Base-by-base conservation (phyloP, 2,113 vertebrate genomes). In the Sylvietta virens region DNA sequence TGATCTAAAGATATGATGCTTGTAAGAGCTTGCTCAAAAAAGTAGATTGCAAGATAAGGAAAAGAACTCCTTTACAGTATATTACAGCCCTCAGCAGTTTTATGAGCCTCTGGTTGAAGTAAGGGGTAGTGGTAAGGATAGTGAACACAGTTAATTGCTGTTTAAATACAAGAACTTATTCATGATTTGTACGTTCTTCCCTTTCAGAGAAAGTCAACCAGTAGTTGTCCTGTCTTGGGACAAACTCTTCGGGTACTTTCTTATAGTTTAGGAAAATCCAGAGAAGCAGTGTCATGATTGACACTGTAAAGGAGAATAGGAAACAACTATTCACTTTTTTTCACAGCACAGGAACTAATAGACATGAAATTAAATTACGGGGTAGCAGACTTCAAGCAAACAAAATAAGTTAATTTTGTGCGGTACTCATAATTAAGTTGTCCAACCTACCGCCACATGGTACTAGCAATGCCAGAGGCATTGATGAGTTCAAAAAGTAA, bases 321-420 rank as follows among this genome's bases (percentile, higher is more conserved):
- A 90, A 95, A 66, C 24, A 70, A 42, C 28, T 58, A 5, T 39
- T 76, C 17, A 56, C 28, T 48, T 88, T 86, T 90, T 86, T 48
- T 66, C 27, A 33, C 28, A 50, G 15, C 26, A 45, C 22, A 78
- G 33, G 33, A 86, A 45, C 42, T 61, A 92, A 62, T 14, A 81
- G 45, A 91, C 33, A 45, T 26, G 14, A 83, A 94, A 94, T 89
- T 61, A 70, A 73, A 92, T 92, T 89, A 84, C 24, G 16, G 21
- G 8, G 14, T 86, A 66, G 30, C 10, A 86, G 56, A 33, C 8
- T 91, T 92, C 67, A 86, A 89, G 67, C 37, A 86, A 91, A 88
- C 6, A 67, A 90, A 82, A 61, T 42, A 94, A 94, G 47, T 83
- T 88, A 86, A 81, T 92, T 91, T 90, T 92, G 18, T 70, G 39